A percentile compares a stretch with the other conserved stretches of the same genome.
Conservation (phyloP, 1,140 invertebrate species). For the Tyrophagus putrescentiae region DNA sequence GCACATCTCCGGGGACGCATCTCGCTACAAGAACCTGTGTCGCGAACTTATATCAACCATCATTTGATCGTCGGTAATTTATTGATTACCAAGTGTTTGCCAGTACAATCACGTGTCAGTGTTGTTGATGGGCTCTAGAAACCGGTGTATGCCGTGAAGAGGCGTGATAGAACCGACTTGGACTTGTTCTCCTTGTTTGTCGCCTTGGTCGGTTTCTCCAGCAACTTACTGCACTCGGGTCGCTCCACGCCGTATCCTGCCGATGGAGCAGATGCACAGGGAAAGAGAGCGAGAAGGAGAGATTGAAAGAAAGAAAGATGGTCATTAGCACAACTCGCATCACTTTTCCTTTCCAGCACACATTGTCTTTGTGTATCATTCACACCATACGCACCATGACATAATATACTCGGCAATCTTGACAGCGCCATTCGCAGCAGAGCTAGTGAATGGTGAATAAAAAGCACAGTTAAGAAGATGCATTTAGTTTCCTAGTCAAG, state of each 20-base stretch:
- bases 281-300: too few species aligned
- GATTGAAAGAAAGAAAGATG: too few species aligned
- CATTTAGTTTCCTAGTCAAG: not conserved
- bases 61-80: not conserved
- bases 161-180: slow-evolving; percentile 23
- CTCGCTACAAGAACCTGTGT: slow-evolving; percentile 8
- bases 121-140: slow-evolving; percentile 11
- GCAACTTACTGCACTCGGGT: slow-evolving; percentile 15
- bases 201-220: slow-evolving; percentile 20
- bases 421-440: slow-evolving; percentile 27
- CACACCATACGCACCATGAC: slow-evolving; percentile 20
- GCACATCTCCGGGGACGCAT: slow-evolving; percentile 9
- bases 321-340: too few species aligned
- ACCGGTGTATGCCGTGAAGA: slow-evolving; percentile 27
- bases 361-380: too few species aligned
- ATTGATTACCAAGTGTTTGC: too few species aligned
- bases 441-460: slow-evolving; percentile 22
- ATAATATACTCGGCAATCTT: slow-evolving; percentile 28
- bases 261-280: not conserved
- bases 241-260: slow-evolving; percentile 18
- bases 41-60: slow-evolving; percentile 6
- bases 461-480: not conserved
- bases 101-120: slow-evolving; percentile 5
- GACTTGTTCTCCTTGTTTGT: slow-evolving; percentile 20
- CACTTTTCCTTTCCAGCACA: too few species aligned